Percentiles rank a stretch among this genome's conserved stretches.
These are phyloP conservation scores for Ceyx melanurus DNA, from an alignment of 2,113 vertebrate genomes.

Conservation along the genomic window DNA sequence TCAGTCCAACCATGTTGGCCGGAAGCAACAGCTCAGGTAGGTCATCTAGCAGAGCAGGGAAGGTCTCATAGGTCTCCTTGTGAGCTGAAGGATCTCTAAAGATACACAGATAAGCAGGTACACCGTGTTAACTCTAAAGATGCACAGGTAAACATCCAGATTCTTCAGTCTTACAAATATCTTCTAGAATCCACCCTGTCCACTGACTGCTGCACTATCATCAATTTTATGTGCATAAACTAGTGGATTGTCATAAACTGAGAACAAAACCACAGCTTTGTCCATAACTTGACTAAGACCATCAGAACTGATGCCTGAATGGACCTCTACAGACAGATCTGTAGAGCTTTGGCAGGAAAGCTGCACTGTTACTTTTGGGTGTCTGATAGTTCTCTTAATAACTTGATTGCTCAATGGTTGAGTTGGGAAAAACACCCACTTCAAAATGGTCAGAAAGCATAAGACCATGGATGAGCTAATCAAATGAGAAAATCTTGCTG, in stretches of 20 bases:
- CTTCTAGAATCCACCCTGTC: not conserved
- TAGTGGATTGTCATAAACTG: not conserved
- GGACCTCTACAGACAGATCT: not conserved
- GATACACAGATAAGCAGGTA: too few relatives aligned
- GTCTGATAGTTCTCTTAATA: not conserved
- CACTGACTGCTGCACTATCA: not conserved
- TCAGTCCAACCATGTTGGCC: slow-evolving; percentile 88
- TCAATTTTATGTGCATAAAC: not conserved
- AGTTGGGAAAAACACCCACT: not conserved
- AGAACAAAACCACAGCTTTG: not conserved
- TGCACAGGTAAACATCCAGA: not conserved
- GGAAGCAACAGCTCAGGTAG: slow-evolving; percentile 87
- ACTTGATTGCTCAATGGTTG: not conserved
- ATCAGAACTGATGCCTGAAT: not conserved
- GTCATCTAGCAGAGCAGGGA: not conserved
- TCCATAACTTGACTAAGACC: not conserved
- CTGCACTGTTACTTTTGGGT: not conserved
- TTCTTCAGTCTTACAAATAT: not conserved
- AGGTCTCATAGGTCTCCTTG: not conserved
- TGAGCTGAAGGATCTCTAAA: not conserved
- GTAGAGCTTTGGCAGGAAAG: not conserved
- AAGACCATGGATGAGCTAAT: not conserved
- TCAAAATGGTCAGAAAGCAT: not conserved
- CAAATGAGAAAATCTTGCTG: not conserved
- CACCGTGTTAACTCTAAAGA: not conserved